Evolutionary conservation across 2,888 invertebrate species (phyloP).

Genomic region (Xylocampa areola): DNA sequence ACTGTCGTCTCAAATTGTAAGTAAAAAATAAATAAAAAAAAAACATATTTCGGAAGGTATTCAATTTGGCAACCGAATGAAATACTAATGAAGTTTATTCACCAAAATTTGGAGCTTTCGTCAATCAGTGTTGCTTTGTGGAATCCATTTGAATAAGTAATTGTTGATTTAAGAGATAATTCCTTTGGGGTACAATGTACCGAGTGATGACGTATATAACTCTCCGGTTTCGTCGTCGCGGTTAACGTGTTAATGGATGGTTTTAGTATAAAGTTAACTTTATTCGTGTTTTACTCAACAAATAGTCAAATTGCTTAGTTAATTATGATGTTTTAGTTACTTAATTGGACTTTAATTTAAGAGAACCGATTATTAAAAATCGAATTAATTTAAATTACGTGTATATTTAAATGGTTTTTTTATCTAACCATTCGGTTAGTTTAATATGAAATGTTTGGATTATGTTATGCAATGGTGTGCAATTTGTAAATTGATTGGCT

Average conservation of each 20-base stretch:
- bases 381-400: conserved; percentile 1
- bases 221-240: background rate
- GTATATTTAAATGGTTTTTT: background rate
- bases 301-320: conserved; percentile 2
- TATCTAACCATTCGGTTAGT: background rate
- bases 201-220: conserved; percentile 10
- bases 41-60: background rate
- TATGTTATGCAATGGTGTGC: background rate
- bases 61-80: conserved; percentile 14
- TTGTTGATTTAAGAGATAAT: conserved; percentile 30
- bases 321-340: background rate
- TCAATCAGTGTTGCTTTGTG: conserved; percentile 34
- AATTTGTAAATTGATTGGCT: background rate
- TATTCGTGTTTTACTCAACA: conserved; percentile 2
- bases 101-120: conserved; percentile 34
- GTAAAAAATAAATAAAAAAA: conserved; percentile 1
- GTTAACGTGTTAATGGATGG: conserved; percentile 5
- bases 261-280: conserved; percentile 15
- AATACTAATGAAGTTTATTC: conserved; percentile 30
- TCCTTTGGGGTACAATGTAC: conserved; percentile 20
- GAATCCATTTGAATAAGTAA: conserved; percentile 38
- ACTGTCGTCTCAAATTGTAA: background rate
- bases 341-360: background rate
- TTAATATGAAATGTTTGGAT: background rate
- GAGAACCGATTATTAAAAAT: background rate